Evolutionary conservation across 2,888 invertebrate species (phyloP), one percentile per base, ranked within the genome.

Genomic region (Agonopterix subpropinquella): DNA sequence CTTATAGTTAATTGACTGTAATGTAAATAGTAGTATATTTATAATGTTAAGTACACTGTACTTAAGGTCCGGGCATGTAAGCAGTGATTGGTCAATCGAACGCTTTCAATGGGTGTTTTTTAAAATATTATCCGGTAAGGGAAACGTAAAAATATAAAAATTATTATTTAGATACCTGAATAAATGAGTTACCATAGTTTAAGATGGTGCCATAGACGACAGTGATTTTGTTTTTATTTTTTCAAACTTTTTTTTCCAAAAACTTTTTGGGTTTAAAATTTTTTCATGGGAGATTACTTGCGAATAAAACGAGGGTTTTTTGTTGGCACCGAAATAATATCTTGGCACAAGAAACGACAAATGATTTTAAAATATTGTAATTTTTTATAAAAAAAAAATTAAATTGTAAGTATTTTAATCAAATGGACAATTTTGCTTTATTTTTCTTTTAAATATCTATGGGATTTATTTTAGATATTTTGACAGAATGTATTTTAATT

Each of bases 11-110:
- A 48, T 70, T 77, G 80, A 83, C 79, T 82, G 74, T 77, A 79
- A 85, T 87, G 85, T 87, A 87, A 78, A 87, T 87, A 86, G 28
- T 85, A 86, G 85, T 59, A 62, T 86, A 84, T 85, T 82, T 84
- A 83, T 81, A 64, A 63, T 58, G 53, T 54, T 54, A 47, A 47
- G 52, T 43, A 50, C 43, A 28, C 44, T 39, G 15, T 36, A 48
- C 10, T 52, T 80, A 80, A 73, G 80, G 80, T 75, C 62, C 67
- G 77, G 83, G 82, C 73, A 77, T 83, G 83, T 84, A 85, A 86
- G 84, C 82, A 70, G 80, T 84, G 78, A 81, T 75, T 80, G 77
- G 84, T 83, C 84, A 71, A 78, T 83, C 84, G 70, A 78, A 70
- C 77, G 78, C 80, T 80, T 80, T 77, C 11, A 44, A 55, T 55